Evolutionary conservation across 2,113 vertebrate species (phyloP), one percentile per base, ranked within the genome.

Genomic region (Tympanuchus pallidicinctus): DNA sequence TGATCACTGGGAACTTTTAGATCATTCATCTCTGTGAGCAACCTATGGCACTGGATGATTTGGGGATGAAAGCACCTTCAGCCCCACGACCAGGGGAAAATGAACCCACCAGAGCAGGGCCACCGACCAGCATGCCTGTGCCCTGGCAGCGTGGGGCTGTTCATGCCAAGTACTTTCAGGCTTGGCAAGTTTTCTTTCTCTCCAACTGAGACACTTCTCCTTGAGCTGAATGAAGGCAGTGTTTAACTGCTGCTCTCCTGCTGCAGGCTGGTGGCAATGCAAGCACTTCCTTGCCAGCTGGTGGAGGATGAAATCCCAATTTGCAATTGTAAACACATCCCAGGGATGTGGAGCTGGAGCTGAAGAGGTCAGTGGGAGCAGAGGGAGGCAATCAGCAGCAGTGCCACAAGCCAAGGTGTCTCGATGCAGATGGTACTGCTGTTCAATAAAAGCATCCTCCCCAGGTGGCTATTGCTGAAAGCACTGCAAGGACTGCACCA

Each of bases 121-220:
- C 48, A 69, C n/a, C 9, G 40, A 75, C 10, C 16, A 54, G 22
- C 54, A 70, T 0, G 0, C 10, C 0, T 42, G 15, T 2, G 0
- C 47, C 38, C 63, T 34, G 22, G 30, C 47, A 57, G 32, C 6
- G 7, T 75, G 6, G 40, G 36, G 20, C 56, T 50, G 24, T 64
- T 84, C 11, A 71, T 19, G 38, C 27, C 13, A 61, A 66, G 36
- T 38, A 45, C 6, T 45, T 77, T 8, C 64, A 89, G 27, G 19
- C 4, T 70, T 50, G 56, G 54, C n/a, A n/a, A 21, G 34, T 6
- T 15, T 78, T 82, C 7, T 60, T 8, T 6, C 1, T 7, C 38
- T 75, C 34, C 57, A 64, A 30, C 25, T 0, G 3, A 54, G 50
- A 38, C 4, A 1, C 28, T 54, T 40, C 52, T 43, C 36, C 19